A percentile compares a stretch with the other conserved stretches of the same genome.
Evolutionary conservation across 2,113 vertebrate genomes (phyloP).

Genomic region (Gorsachius goisagi): DNA sequence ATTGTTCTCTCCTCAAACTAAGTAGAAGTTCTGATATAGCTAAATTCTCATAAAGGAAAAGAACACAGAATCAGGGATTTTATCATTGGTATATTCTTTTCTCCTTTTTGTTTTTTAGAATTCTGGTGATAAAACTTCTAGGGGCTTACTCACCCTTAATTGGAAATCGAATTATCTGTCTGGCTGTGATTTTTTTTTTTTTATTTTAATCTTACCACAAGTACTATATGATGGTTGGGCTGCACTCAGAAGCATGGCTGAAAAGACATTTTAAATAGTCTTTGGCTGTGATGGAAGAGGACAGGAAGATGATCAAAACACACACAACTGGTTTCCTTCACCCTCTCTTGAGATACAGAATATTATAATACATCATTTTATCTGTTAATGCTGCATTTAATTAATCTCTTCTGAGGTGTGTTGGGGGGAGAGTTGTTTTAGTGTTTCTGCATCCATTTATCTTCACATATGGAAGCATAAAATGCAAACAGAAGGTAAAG

Average conservation of each 20-base stretch:
- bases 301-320: background rate
- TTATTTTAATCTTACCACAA: background rate
- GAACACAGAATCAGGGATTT: background rate
- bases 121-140: background rate
- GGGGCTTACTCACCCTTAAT: rapidly evolving
- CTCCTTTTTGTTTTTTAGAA: background rate
- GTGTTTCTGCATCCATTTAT: background rate
- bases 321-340: background rate
- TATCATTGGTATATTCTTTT: background rate
- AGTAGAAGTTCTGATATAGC: background rate
- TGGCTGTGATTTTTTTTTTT: background rate
- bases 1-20: background rate
- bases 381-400: background rate
- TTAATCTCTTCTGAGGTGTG: background rate
- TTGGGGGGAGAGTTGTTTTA: background rate
- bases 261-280: background rate
- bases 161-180: background rate
- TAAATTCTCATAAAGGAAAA: background rate
- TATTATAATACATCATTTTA: background rate
- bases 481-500: background rate
- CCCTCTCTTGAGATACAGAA: background rate
- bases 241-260: background rate
- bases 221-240: background rate
- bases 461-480: background rate
- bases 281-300: background rate